A percentile compares a stretch with the other conserved stretches of the same genome.
Evolutionary conservation across 1,140 invertebrate genomes (phyloP).

Genomic region (Brachionus calyciflorus): DNA sequence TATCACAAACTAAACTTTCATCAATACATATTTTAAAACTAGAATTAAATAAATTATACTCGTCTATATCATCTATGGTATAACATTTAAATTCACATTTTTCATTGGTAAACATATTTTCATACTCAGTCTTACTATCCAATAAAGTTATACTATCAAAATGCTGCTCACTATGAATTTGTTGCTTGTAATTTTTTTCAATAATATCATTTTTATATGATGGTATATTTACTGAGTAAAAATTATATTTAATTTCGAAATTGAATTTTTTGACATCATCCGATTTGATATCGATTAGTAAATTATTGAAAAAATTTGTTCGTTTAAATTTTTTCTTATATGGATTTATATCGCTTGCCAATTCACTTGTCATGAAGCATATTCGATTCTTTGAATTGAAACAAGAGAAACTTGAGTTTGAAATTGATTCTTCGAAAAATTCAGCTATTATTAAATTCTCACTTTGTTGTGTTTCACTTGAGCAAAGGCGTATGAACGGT

Average conservation of each 20-base stretch:
- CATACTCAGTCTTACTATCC: background rate
- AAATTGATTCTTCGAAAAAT: slow-evolving; percentile 33
- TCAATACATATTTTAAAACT: slow-evolving; percentile 28
- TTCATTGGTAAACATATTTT: background rate
- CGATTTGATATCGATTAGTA: slow-evolving; percentile 11
- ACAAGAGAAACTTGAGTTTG: slow-evolving; percentile 35
- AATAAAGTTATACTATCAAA: background rate
- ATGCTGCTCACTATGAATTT: background rate
- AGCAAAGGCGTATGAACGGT: slow-evolving; percentile 21
- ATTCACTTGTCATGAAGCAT: slow-evolving; percentile 15
- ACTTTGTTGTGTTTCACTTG: background rate
- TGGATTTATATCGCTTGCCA: background rate
- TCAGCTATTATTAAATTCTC: slow-evolving; percentile 45
- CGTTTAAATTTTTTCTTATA: background rate
- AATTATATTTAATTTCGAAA: slow-evolving; percentile 29
- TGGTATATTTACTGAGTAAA: slow-evolving; percentile 10
- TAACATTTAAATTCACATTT: slow-evolving; percentile 28
- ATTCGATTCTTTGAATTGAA: slow-evolving; percentile 30
- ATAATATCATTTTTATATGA: slow-evolving; percentile 1
- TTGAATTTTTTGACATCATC: slow-evolving; percentile 3
- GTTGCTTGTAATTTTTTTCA: slow-evolving; percentile 30
- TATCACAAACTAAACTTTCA: slow-evolving; percentile 23
- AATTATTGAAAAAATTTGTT: slow-evolving; percentile 17
- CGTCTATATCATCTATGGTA: background rate
- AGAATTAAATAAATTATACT: background rate